phyloP scores from a whole-genome alignment of 2,888 invertebrate genomes.

The Conus canariensis region DNA sequence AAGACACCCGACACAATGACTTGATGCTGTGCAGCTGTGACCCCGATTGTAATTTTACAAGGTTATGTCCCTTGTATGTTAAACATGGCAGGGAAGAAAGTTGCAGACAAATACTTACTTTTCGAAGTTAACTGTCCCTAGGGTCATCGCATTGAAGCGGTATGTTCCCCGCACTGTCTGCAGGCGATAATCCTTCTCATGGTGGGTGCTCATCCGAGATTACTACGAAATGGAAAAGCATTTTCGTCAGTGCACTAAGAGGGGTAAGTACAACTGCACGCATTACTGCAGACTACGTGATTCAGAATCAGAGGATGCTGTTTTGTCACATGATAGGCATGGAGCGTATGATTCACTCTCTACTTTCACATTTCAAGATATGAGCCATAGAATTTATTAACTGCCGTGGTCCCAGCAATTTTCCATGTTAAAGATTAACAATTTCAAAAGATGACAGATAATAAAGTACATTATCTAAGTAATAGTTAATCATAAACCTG shows the following conservation, averaged over 20 bases:
- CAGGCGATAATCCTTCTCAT: slow-evolving; percentile 49
- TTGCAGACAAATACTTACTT: slow-evolving; percentile 41
- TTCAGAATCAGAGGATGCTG: background rate
- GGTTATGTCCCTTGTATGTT: slow-evolving; percentile 60
- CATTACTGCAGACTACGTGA: background rate
- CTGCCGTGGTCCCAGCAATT: too few species aligned
- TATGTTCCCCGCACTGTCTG: slow-evolving; percentile 49
- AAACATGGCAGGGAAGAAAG: slow-evolving; percentile 56
- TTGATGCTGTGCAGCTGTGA: slow-evolving; percentile 38
- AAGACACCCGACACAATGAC: slow-evolving; percentile 30
- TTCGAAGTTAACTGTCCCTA: slow-evolving; percentile 35
- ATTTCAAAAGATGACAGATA: too few species aligned
- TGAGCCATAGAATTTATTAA: too few species aligned
- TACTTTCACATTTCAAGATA: slow-evolving; percentile 15
- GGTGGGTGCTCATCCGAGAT: slow-evolving; percentile 86
- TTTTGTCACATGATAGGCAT: slow-evolving; percentile 39
- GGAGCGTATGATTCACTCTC: background rate
- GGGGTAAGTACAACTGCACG: slow-evolving; percentile 83
- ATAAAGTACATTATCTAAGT: too few species aligned
- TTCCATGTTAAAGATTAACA: too few species aligned
- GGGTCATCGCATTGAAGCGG: slow-evolving; percentile 46
- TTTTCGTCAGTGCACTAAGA: slow-evolving; percentile 91
- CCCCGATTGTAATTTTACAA: slow-evolving; percentile 48
- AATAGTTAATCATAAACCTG: too few species aligned
- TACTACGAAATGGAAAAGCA: slow-evolving; percentile 93